phyloP scores from a whole-genome alignment of 2,888 invertebrate genomes.

The Dryocosmus kuriphilus region DNA sequence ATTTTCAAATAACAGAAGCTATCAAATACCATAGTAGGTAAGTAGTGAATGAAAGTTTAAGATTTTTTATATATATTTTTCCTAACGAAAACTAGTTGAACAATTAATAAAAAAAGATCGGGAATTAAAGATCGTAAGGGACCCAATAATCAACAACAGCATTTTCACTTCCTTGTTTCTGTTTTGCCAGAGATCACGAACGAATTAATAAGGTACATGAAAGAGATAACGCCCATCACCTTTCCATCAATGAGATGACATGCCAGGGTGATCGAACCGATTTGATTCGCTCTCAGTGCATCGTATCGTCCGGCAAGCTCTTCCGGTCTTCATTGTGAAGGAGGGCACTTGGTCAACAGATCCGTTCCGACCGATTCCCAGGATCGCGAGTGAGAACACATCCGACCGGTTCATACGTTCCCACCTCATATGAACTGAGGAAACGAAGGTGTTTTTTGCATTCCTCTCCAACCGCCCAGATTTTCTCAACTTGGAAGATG shows the following conservation, averaged over 20 bases:
- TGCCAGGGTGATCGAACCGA: slow-evolving; percentile 19
- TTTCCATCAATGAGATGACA: not conserved
- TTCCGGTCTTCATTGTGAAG: slow-evolving; percentile 74
- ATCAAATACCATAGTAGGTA: too few species aligned
- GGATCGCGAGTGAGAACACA: slow-evolving; percentile 73
- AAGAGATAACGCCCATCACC: not conserved
- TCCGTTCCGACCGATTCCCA: slow-evolving; percentile 73
- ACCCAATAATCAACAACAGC: not conserved
- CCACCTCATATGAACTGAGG: slow-evolving; percentile 50
- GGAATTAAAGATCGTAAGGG: not conserved
- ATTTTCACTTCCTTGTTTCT: not conserved
- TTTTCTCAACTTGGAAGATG: slow-evolving; percentile 10
- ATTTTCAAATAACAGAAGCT: too few species aligned
- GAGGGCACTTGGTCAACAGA: slow-evolving; percentile 77
- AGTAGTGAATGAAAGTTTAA: not conserved
- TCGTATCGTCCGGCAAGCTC: slow-evolving; percentile 58
- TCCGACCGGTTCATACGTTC: slow-evolving; percentile 65
- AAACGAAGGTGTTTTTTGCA: slow-evolving; percentile 46
- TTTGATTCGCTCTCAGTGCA: slow-evolving; percentile 61
- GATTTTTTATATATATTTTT: not conserved
- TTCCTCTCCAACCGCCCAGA: slow-evolving; percentile 37
- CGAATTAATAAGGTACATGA: not conserved
- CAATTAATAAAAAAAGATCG: not conserved
- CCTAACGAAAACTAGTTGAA: not conserved
- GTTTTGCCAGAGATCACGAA: not conserved